Conservation (phyloP, 2,113 vertebrate genomes). For the Nothobranchius kuhntae region DNA sequence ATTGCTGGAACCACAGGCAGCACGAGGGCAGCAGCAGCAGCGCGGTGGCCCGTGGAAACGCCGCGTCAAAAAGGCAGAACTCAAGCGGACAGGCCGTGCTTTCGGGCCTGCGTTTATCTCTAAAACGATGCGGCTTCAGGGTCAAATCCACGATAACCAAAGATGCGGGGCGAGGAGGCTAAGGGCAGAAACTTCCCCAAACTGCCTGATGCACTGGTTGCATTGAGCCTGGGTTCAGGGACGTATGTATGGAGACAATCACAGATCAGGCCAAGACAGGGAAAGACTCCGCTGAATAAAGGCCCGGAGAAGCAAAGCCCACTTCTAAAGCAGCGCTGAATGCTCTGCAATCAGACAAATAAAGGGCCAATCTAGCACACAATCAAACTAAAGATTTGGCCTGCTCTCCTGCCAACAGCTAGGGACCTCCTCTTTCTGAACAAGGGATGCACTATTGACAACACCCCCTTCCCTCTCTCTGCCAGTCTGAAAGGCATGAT, state of each 20-base stretch:
- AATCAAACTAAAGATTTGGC: slow-evolving; percentile 81
- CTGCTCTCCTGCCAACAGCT: slow-evolving; percentile 77
- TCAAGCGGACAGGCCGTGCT: slow-evolving; percentile 22
- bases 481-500: slow-evolving; percentile 82
- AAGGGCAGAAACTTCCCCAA: slow-evolving; percentile 31
- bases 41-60: slow-evolving; percentile 30
- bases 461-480: slow-evolving; percentile 71
- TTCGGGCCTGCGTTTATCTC: slow-evolving; percentile 26
- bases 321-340: slow-evolving; percentile 75
- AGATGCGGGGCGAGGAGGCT: not conserved
- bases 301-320: slow-evolving; percentile 68
- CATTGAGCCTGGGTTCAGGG: slow-evolving; percentile 34
- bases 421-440: slow-evolving; percentile 81
- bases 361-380: slow-evolving; percentile 82
- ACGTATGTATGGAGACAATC: slow-evolving; percentile 55
- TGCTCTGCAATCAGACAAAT: slow-evolving; percentile 82
- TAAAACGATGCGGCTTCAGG: slow-evolving; percentile 20
- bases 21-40: slow-evolving; percentile 43
- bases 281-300: slow-evolving; percentile 51
- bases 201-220: slow-evolving; percentile 45
- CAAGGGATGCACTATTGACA: slow-evolving; percentile 85
- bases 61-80: slow-evolving; percentile 4
- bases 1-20: slow-evolving; percentile 41
- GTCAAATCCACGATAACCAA: slow-evolving; percentile 27
- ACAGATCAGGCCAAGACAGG: slow-evolving; percentile 39